Percentiles rank a stretch among this genome's conserved stretches.
Conservation (phyloP, 2,888 invertebrate genomes). For the Tryphoninae sp. region DNA sequence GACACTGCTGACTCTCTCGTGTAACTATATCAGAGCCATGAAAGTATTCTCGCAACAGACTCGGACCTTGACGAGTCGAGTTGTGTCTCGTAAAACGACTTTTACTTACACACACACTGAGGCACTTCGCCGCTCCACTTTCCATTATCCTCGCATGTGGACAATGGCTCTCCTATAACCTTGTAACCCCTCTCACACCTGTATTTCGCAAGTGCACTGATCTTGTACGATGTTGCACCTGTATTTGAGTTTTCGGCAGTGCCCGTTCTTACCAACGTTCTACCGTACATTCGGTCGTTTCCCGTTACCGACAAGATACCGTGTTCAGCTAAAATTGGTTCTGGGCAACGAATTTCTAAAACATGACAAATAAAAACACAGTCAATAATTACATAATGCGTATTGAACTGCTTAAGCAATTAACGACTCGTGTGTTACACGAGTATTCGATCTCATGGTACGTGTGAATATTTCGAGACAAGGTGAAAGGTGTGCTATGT, state of each 20-base stretch:
- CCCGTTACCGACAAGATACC: conserved; percentile 94
- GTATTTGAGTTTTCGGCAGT: conserved; percentile 87
- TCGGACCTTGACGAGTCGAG: conserved; percentile 48
- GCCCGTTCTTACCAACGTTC: conserved; percentile 87
- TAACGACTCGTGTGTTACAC: too few species aligned
- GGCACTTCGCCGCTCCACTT: conserved; percentile 93
- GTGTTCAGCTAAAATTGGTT: conserved; percentile 91
- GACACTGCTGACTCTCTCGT: not conserved
- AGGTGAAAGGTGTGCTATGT: too few species aligned
- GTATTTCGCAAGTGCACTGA: conserved; percentile 93
- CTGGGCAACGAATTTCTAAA: conserved; percentile 93
- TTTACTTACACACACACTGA: conserved; percentile 90
- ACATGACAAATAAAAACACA: conserved; percentile 28
- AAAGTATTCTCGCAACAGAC: conserved; percentile 9
- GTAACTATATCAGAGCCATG: not conserved
- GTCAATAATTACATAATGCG: too few species aligned
- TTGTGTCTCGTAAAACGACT: conserved; percentile 37
- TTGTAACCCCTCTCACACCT: conserved; percentile 95
- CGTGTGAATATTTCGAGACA: too few species aligned
- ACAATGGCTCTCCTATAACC: conserved; percentile 91
- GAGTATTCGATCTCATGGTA: too few species aligned
- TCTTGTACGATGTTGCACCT: conserved; percentile 90
- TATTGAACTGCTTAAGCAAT: too few species aligned
- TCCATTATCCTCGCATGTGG: conserved; percentile 93
- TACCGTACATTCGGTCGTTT: conserved; percentile 94